These are phyloP conservation scores for Drosophila auraria DNA, from an alignment of 1,140 invertebrate species.

Conservation along the genomic window DNA sequence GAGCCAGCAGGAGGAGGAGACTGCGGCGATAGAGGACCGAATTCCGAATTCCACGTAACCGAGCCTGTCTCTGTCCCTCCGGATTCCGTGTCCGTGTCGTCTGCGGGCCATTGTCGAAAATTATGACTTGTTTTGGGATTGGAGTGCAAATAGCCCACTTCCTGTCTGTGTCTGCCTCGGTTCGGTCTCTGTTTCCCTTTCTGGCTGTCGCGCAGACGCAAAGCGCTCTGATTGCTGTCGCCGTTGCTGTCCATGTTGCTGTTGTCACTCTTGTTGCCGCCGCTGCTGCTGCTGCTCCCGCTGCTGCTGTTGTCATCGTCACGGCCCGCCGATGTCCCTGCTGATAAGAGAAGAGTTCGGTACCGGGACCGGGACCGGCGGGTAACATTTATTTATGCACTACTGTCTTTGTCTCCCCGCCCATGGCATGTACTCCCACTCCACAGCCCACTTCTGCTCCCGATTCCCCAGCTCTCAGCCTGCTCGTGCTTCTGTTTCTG, in stretches of 20 bases:
- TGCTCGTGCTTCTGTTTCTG: constrained; percentile 3
- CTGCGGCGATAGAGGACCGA: constrained; percentile 15
- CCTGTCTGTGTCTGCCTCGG: constrained; percentile 52
- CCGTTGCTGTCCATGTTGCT: constrained; percentile 19
- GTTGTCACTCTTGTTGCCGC: constrained; percentile 30
- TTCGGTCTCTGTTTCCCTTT: neutral
- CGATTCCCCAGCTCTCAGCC: neutral
- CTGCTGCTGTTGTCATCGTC: constrained; percentile 61
- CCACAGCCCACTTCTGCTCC: constrained; percentile 1
- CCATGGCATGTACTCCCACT: neutral
- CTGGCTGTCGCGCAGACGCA: constrained; percentile 53
- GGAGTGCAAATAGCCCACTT: constrained; percentile 82
- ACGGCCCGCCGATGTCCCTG: constrained; percentile 68
- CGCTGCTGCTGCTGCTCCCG: neutral
- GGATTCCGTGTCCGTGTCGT: constrained; percentile 51
- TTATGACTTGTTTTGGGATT: constrained; percentile 78
- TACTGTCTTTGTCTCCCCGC: constrained; percentile 28
- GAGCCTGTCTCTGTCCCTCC: constrained; percentile 22
- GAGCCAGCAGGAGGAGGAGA: constrained; percentile 5
- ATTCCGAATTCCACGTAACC: constrained; percentile 69
- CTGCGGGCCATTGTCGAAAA: constrained; percentile 69
- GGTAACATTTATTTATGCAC: constrained; percentile 44
- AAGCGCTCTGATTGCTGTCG: constrained; percentile 59
- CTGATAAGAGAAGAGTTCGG: constrained; percentile 64
- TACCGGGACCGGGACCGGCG: neutral